Evolutionary conservation across 2,113 vertebrate genomes (phyloP).

Genomic region (Vicugna pacos): DNA sequence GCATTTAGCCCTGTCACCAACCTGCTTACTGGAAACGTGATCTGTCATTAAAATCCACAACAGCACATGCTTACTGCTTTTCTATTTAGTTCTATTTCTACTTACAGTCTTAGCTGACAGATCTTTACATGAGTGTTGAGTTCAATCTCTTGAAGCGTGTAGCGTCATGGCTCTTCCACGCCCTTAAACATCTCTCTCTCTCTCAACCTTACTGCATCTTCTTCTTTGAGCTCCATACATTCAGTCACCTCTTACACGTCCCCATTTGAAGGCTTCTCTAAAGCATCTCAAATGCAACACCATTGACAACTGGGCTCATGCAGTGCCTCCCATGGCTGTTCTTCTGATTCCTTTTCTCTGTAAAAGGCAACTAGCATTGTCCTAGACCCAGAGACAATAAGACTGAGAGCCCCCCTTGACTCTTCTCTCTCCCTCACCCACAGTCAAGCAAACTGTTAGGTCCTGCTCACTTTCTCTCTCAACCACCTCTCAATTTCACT

Average conservation of each 20-base stretch:
- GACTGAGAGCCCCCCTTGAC: neutral
- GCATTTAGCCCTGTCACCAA: neutral
- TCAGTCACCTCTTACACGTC: neutral
- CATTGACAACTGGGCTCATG: neutral
- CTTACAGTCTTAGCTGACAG: neutral
- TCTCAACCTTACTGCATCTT: neutral
- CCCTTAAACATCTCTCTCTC: neutral
- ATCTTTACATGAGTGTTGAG: neutral
- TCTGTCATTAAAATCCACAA: neutral
- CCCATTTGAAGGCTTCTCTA: neutral
- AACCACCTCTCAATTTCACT: neutral
- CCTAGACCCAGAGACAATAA: neutral
- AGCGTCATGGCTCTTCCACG: neutral
- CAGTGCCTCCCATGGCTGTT: neutral
- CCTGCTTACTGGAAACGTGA: neutral
- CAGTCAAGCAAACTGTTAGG: neutral
- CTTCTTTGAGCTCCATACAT: neutral
- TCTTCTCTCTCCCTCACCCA: neutral
- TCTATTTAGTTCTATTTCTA: neutral
- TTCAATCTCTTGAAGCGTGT: neutral
- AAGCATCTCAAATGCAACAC: neutral
- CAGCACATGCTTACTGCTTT: neutral
- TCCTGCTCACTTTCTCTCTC: neutral
- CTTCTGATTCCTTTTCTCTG: neutral
- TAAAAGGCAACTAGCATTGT: neutral